A percentile compares a stretch with the other conserved stretches of the same genome.
These are phyloP conservation scores for Rhizomys pruinosus DNA, from an alignment of 2,113 vertebrate genomes.

Conservation along the genomic window DNA sequence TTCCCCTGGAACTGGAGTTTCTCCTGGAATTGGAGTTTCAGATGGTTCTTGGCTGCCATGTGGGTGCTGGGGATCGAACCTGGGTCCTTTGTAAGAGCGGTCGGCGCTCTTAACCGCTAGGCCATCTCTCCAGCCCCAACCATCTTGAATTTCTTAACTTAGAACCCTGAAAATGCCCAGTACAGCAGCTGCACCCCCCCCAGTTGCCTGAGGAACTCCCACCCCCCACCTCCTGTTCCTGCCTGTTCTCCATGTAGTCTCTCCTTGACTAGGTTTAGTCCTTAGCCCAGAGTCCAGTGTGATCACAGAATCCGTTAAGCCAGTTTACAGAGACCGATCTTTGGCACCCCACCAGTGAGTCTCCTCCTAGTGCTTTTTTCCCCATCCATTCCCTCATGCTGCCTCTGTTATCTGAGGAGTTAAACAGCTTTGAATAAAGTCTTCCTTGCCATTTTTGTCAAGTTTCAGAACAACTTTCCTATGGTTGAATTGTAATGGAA, in stretches of 20 bases:
- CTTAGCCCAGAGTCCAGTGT: not conserved
- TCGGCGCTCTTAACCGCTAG: too few relatives aligned
- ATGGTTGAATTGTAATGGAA: not conserved
- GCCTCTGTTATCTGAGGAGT: not conserved
- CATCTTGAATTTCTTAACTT: not conserved
- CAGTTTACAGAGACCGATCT: not conserved
- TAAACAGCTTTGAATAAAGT: not conserved
- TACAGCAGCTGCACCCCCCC: not conserved
- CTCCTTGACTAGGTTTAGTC: not conserved
- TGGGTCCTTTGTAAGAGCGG: too few relatives aligned
- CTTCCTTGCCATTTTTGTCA: not conserved
- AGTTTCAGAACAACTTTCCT: not conserved
- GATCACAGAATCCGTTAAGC: not conserved
- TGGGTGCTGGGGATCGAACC: too few relatives aligned
- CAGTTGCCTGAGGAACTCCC: not conserved
- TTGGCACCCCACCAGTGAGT: not conserved
- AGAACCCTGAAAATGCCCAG: not conserved
- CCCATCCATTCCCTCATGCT: not conserved
- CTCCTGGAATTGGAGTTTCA: too few relatives aligned
- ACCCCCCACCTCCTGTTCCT: conserved; percentile 31
- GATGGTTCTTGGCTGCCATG: too few relatives aligned
- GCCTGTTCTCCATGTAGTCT: not conserved
- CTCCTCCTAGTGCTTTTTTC: not conserved
- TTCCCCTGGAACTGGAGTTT: too few relatives aligned
- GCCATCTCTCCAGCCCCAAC: too few relatives aligned